A percentile compares a stretch with the other conserved stretches of the same genome.
Conservation (phyloP, 2,113 vertebrate species). For the Psittacula cyanocephala region DNA sequence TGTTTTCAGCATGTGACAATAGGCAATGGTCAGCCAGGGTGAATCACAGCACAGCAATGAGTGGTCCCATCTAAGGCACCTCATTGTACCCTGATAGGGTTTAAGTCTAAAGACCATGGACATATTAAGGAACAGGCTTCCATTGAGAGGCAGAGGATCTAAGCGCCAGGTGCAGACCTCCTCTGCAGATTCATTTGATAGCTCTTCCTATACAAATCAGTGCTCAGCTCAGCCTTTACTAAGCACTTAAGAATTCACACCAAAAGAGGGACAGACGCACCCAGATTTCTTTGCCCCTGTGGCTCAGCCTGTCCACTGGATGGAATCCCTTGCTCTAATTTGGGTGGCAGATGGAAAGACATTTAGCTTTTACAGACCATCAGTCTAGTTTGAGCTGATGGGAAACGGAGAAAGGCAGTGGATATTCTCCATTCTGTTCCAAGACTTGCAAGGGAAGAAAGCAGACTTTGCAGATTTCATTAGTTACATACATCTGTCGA, state of each 20-base stretch:
- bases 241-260: background rate
- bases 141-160: background rate
- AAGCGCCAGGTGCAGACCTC: background rate
- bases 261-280: background rate
- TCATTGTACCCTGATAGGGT: background rate
- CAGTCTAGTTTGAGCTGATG: background rate
- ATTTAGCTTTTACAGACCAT: background rate
- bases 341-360: background rate
- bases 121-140: background rate
- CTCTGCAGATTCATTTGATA: background rate
- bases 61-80: background rate
- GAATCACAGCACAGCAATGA: background rate
- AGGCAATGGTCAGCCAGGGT: background rate
- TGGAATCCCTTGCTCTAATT: background rate
- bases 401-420: background rate
- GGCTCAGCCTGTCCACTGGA: background rate
- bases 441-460: background rate
- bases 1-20: background rate
- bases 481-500: background rate
- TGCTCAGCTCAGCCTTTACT: background rate
- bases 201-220: background rate
- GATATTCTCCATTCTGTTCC: background rate
- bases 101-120: background rate
- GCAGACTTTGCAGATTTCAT: background rate
- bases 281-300: background rate